Percentiles rank a stretch among this genome's conserved stretches.
Conservation (phyloP, 2,113 vertebrate species). For the Salvelinus fontinalis region DNA sequence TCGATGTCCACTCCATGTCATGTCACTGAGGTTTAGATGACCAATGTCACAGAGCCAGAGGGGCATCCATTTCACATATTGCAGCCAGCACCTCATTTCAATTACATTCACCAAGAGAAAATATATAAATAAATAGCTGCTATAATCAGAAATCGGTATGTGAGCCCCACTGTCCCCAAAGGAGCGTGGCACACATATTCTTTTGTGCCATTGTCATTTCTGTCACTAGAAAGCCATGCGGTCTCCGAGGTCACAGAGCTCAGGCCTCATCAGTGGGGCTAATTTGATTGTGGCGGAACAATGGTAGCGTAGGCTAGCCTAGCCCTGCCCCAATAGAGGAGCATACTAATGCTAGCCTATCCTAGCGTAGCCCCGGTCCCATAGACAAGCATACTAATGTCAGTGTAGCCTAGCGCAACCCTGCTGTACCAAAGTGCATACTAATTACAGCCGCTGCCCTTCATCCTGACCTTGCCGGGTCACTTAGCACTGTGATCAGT, state of each 20-base stretch:
- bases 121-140: constrained; percentile 61
- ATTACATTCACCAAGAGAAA: constrained; percentile 47
- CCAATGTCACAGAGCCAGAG: constrained; percentile 24
- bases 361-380: constrained; percentile 1
- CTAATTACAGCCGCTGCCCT: constrained; percentile 95
- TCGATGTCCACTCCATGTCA: constrained; percentile 5
- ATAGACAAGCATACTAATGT: constrained; percentile 63
- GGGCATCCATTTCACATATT: constrained; percentile 42
- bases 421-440: constrained; percentile 88
- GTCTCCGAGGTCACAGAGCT: constrained; percentile 83
- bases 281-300: constrained; percentile 97
- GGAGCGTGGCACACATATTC: constrained; percentile 25
- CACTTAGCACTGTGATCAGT: constrained; percentile 97
- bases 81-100: constrained; percentile 53
- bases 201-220: constrained; percentile 62
- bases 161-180: constrained; percentile 26
- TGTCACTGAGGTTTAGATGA: constrained; percentile 40
- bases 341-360: constrained; percentile 59
- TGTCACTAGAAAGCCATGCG: constrained; percentile 68
- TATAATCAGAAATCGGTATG: constrained; percentile 67
- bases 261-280: constrained; percentile 90
- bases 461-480: constrained; percentile 94
- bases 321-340: constrained; percentile 13
- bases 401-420: constrained; percentile 66
- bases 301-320: constrained; percentile 65